phyloP scores from a whole-genome alignment of 2,113 vertebrate genomes.

The Pelecanus crispus region DNA sequence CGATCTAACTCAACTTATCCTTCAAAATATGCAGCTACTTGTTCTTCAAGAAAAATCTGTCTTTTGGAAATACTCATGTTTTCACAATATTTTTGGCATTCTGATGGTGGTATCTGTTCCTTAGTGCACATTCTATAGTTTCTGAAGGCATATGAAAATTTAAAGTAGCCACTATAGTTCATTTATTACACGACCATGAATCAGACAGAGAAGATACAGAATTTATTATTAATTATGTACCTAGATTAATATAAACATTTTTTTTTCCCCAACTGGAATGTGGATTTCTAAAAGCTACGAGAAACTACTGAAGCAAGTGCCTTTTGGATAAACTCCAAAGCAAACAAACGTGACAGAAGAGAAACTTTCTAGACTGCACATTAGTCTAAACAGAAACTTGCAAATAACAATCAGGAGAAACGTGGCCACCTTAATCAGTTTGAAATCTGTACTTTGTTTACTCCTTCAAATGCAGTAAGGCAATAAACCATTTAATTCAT shows the following conservation, averaged over 20 bases:
- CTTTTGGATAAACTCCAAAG: not conserved
- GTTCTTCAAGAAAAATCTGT: not conserved
- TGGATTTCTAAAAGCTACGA: not conserved
- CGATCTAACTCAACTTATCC: not conserved
- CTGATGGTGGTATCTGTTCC: not conserved
- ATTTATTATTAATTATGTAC: not conserved
- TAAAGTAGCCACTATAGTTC: not conserved
- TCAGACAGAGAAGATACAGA: not conserved
- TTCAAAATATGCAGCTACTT: not conserved
- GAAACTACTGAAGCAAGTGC: not conserved
- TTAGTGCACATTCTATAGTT: not conserved
- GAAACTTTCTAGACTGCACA: not conserved
- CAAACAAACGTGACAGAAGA: not conserved
- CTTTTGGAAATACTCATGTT: not conserved
- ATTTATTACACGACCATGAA: not conserved
- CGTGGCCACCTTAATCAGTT: not conserved
- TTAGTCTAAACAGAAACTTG: not conserved
- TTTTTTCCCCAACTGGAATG: not conserved
- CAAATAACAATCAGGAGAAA: not conserved
- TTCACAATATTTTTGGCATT: not conserved
- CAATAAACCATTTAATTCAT: not conserved
- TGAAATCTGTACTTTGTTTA: not conserved
- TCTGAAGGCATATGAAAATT: not conserved
- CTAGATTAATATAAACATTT: not conserved
- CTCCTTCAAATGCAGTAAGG: not conserved